Evolutionary conservation across 2,113 vertebrate species (phyloP).

Genomic region (Dascyllus trimaculatus): DNA sequence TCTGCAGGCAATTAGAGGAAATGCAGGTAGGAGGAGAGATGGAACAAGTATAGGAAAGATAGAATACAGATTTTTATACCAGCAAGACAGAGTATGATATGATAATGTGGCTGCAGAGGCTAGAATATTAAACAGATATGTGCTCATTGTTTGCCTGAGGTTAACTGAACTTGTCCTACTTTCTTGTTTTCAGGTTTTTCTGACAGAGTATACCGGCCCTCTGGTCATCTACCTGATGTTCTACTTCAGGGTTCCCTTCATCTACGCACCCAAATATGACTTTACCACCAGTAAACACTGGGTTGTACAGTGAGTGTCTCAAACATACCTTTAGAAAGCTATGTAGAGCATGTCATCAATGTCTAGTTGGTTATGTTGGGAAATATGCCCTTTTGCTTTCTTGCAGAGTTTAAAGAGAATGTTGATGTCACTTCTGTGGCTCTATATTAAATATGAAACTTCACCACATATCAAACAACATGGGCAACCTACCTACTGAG

Average conservation of each 20-base stretch:
- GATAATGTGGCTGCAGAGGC: too few species aligned
- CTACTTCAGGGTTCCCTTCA: slow-evolving; percentile 94
- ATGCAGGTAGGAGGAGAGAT: neutral
- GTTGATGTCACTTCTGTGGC: too few species aligned
- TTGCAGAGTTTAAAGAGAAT: too few species aligned
- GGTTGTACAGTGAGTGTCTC: slow-evolving; percentile 90
- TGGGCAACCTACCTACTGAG: too few species aligned
- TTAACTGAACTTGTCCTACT: neutral
- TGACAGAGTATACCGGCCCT: slow-evolving; percentile 92
- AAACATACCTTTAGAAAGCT: neutral
- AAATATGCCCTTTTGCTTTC: neutral
- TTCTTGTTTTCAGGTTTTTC: slow-evolving; percentile 87
- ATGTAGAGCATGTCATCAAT: neutral
- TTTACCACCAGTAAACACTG: slow-evolving; percentile 93
- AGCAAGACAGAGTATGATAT: too few species aligned
- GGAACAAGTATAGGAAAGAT: neutral
- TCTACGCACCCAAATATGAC: slow-evolving; percentile 91
- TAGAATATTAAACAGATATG: neutral
- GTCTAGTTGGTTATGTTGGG: neutral
- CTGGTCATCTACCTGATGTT: slow-evolving; percentile 94
- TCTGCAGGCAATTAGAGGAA: neutral
- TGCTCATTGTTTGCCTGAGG: neutral
- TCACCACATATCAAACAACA: too few species aligned
- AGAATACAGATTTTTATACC: too few species aligned
- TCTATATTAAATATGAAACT: too few species aligned